Conservation (phyloP, 1,140 invertebrate species). For the Drosophila guanche region DNA sequence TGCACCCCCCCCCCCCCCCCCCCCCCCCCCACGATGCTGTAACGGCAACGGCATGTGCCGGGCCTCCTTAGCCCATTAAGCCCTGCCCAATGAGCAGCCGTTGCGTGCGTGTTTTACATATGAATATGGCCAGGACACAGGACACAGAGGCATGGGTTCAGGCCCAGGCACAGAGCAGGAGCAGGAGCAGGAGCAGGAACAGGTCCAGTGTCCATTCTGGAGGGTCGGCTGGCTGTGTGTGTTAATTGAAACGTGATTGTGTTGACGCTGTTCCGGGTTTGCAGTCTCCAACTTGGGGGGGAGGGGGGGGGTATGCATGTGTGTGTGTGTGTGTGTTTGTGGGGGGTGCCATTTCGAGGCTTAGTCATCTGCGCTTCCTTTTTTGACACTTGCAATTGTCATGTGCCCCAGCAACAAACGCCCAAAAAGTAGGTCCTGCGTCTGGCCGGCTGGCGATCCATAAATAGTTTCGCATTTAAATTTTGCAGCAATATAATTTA, state of each 20-base stretch:
- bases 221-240: constrained; percentile 42
- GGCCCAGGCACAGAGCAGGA: neutral
- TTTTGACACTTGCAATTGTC: constrained; percentile 77
- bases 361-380: constrained; percentile 37
- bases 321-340: neutral
- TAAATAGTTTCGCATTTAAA: constrained; percentile 56
- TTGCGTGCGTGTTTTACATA: constrained; percentile 78
- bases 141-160: constrained; percentile 5
- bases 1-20: too few species aligned
- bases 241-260: constrained; percentile 81
- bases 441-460: neutral
- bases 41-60: neutral
- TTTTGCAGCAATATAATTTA: constrained; percentile 68
- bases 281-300: constrained; percentile 6
- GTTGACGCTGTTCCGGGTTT: constrained; percentile 28
- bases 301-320: neutral
- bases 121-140: constrained; percentile 62
- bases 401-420: constrained; percentile 23
- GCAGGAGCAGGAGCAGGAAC: neutral
- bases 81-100: constrained; percentile 30
- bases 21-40: too few species aligned
- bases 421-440: neutral
- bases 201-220: neutral
- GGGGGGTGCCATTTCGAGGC: neutral
- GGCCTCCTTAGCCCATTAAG: constrained; percentile 48